Evolutionary conservation across 2,888 invertebrate species (phyloP).

Genomic region (Cataglyphis cursor): DNA sequence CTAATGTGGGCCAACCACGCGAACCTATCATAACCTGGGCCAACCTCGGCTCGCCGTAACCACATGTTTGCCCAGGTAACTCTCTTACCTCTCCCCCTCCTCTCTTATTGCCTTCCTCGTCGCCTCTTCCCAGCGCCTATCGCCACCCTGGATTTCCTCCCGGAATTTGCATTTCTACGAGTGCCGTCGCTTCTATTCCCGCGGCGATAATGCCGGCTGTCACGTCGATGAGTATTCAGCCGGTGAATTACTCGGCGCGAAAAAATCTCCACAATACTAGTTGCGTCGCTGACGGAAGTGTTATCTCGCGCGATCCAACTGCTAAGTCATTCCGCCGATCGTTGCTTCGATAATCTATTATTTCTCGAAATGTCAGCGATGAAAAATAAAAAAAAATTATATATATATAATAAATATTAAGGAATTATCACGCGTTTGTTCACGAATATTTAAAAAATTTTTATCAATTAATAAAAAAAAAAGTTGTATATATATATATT

Average conservation of each 20-base stretch:
- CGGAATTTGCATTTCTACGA: slow-evolving; percentile 82
- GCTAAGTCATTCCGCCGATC: background rate
- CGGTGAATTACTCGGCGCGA: slow-evolving; percentile 29
- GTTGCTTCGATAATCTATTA: background rate
- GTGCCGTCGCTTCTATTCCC: slow-evolving; percentile 69
- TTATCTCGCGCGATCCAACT: slow-evolving; percentile 14
- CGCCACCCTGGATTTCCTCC: slow-evolving; percentile 69
- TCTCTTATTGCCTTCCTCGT: slow-evolving; percentile 12
- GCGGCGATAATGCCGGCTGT: slow-evolving; percentile 60
- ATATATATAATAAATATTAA: background rate
- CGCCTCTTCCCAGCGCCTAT: slow-evolving; percentile 39
- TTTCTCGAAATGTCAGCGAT: background rate
- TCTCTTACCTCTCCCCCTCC: slow-evolving; percentile 22
- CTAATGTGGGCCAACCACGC: slow-evolving; percentile 86
- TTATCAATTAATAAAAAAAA: background rate
- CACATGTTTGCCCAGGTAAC: slow-evolving; percentile 85
- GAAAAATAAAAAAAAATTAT: background rate
- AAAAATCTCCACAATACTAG: slow-evolving; percentile 12
- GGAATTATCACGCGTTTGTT: no score
- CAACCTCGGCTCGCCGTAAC: slow-evolving; percentile 80
- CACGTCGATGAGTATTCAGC: slow-evolving; percentile 3
- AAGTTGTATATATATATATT: background rate
- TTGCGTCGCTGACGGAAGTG: slow-evolving; percentile 36
- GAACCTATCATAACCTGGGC: slow-evolving; percentile 85
- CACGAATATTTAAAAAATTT: background rate